Conservation (phyloP, 2,113 vertebrate species). For the human region GRCh38 chr9:16532501-16533000, state of each 20-base stretch:
- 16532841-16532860: not conserved
- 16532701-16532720: not conserved
- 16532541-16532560: not conserved
- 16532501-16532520: not conserved
- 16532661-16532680: not conserved
- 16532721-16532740: not conserved
- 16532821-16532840: not conserved
- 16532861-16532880: not conserved
- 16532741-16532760: not conserved
- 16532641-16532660: slow-evolving; percentile 26
- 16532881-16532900: not conserved
- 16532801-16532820: not conserved
- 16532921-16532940: not conserved
- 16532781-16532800: not conserved
- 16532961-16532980: slow-evolving; percentile 4
- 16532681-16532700: not conserved
- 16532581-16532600: not conserved
- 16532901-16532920: not conserved
- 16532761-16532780: not conserved
- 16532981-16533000: slow-evolving; percentile 29
- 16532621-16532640: not conserved
- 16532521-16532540: not conserved
- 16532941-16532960: not conserved
- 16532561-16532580: not conserved
- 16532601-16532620: slow-evolving; percentile 34